A percentile compares a stretch with the other conserved stretches of the same genome.
These are phyloP conservation scores for Lithophane leautieri DNA, from an alignment of 2,888 invertebrate species.

Conservation along the genomic window DNA sequence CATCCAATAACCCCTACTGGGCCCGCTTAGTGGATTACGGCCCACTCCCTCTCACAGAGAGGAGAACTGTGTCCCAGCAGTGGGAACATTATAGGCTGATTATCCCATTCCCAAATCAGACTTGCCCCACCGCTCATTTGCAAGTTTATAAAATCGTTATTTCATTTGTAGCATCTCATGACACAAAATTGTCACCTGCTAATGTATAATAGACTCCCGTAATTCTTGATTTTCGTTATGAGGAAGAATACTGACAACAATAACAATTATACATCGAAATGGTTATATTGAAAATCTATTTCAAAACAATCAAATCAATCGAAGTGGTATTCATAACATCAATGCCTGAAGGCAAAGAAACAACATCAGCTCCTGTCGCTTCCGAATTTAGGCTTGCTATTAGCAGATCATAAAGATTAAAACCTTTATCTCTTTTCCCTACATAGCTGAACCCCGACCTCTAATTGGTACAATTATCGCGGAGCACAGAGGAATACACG, in stretches of 20 bases:
- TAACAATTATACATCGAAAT: no score
- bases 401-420: neutral
- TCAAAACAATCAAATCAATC: no score
- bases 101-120: neutral
- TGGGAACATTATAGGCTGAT: neutral
- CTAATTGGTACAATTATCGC: conserved; percentile 54
- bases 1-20: neutral
- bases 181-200: neutral
- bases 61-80: neutral
- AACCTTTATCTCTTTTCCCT: conserved; percentile 26
- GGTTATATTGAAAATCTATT: neutral
- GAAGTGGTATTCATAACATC: neutral
- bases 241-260: neutral
- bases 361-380: neutral
- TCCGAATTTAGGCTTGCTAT: neutral
- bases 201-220: neutral
- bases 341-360: neutral
- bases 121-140: no score
- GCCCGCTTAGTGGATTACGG: neutral
- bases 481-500: conserved; percentile 42
- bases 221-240: neutral
- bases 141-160: neutral
- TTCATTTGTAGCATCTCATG: neutral
- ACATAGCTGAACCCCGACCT: conserved; percentile 53
- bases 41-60: neutral